phyloP scores from a whole-genome alignment of 2,113 vertebrate genomes.

The Catharus bicknelli region DNA sequence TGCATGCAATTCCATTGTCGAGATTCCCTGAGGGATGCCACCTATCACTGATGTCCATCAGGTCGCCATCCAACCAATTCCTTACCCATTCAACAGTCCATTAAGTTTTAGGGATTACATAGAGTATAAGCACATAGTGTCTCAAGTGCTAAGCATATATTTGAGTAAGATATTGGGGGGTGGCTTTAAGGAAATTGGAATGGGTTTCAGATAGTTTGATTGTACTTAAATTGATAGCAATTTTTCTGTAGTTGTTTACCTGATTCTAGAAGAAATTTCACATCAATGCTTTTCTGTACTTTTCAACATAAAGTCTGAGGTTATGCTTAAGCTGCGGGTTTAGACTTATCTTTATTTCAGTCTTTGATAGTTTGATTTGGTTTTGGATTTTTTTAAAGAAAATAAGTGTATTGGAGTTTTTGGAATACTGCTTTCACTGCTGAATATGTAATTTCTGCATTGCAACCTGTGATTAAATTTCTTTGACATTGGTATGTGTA shows the following conservation, averaged over 20 bases:
- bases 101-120: background rate
- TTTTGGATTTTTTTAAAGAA: background rate
- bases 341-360: background rate
- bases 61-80: background rate
- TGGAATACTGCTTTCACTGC: background rate
- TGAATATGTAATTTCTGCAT: background rate
- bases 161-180: background rate
- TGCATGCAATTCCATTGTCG: accelerated
- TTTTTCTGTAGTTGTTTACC: background rate
- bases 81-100: background rate
- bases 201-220: background rate
- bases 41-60: background rate
- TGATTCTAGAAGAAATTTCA: background rate
- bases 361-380: background rate
- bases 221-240: background rate
- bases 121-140: background rate
- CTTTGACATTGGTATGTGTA: slow-evolving; percentile 3
- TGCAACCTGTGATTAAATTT: background rate
- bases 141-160: background rate
- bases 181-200: background rate
- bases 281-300: background rate
- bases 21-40: no score
- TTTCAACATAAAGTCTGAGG: background rate
- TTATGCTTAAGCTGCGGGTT: background rate
- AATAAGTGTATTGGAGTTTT: background rate